Conservation (phyloP, 2,888 invertebrate genomes). For the Thymelicus sylvestris region DNA sequence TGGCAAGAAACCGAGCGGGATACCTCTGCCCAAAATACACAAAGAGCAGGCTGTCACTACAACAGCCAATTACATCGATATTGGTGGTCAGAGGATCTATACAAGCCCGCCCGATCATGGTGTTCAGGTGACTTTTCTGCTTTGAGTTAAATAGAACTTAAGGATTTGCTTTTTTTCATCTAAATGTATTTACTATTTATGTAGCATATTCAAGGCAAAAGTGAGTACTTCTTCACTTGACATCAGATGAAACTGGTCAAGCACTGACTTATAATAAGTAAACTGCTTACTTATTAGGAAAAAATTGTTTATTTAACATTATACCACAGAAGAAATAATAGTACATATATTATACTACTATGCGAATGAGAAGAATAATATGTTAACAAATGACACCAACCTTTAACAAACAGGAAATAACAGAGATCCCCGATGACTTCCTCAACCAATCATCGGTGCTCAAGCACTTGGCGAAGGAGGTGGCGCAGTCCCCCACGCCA, state of each 20-base stretch:
- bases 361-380: neutral
- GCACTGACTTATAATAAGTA: no score
- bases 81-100: slow-evolving; percentile 79
- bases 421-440: slow-evolving; percentile 93
- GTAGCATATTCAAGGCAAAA: no score
- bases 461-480: slow-evolving; percentile 93
- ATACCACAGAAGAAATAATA: neutral
- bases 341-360: no score
- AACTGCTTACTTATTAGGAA: no score
- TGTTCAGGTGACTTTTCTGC: slow-evolving; percentile 66
- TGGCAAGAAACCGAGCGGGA: slow-evolving; percentile 77
- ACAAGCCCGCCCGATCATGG: slow-evolving; percentile 81
- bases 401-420: slow-evolving; percentile 86
- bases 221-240: no score
- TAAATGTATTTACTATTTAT: no score
- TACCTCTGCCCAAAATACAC: slow-evolving; percentile 74
- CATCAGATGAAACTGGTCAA: no score
- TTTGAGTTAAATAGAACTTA: neutral
- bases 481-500: slow-evolving; percentile 77
- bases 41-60: slow-evolving; percentile 73
- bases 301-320: no score
- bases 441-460: slow-evolving; percentile 92
- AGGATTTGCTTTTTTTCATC: no score
- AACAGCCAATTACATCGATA: slow-evolving; percentile 77
- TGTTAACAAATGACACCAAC: neutral